Evolutionary conservation across 2,888 invertebrate species (phyloP).

Genomic region (Nephrotoma guestfalica): DNA sequence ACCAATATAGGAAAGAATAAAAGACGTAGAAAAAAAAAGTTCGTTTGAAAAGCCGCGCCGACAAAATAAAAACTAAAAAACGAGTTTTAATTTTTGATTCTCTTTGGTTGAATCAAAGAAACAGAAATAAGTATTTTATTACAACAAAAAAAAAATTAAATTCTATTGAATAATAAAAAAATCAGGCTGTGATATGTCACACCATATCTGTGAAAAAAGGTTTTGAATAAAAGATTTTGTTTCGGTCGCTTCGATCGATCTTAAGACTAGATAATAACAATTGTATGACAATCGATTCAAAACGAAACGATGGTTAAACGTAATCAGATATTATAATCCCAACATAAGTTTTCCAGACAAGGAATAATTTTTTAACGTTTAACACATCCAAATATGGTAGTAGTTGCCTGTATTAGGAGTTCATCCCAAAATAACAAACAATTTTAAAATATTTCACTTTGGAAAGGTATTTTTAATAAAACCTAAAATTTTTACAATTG

Average conservation of each 20-base stretch:
- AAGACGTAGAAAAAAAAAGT: not conserved
- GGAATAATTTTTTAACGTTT: not conserved
- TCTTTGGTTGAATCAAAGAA: not conserved
- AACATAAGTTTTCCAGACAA: not conserved
- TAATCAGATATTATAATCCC: not conserved
- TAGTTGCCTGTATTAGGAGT: not conserved
- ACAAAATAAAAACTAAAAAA: not conserved
- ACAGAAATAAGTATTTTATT: not conserved
- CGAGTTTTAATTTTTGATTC: not conserved
- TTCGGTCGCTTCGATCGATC: not conserved
- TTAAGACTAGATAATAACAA: not conserved
- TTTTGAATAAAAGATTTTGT: not conserved
- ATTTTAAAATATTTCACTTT: not conserved
- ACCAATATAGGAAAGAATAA: not conserved
- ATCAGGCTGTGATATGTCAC: conserved; percentile 2
- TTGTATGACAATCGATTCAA: not conserved
- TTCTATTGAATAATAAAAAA: not conserved
- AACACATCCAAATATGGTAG: not conserved
- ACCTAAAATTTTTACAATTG: not conserved
- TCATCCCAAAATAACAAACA: not conserved
- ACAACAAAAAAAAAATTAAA: not conserved
- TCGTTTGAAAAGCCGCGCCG: not conserved
- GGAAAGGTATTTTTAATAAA: too few relatives aligned
- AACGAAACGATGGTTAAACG: not conserved
- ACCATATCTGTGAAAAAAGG: conserved; percentile 1